A percentile compares a stretch with the other conserved stretches of the same genome.
These are phyloP conservation scores for Eubucco bourcierii DNA, from an alignment of 2,113 vertebrate species.

Conservation along the genomic window DNA sequence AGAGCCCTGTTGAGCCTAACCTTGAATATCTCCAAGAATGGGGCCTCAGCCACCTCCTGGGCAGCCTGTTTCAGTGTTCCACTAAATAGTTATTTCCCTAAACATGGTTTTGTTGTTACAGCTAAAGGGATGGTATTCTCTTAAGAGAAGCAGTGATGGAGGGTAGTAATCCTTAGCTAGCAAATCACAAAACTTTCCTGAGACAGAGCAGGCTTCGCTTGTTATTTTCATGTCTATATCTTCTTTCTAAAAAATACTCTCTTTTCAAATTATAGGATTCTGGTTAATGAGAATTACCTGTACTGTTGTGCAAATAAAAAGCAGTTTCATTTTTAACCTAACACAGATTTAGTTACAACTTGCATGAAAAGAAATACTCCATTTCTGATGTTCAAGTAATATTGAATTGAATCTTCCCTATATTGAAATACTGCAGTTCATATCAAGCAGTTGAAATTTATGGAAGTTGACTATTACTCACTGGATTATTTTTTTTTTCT, in stretches of 20 bases:
- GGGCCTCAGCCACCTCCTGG: too few relatives aligned
- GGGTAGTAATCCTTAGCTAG: background rate
- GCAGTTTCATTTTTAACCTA: background rate
- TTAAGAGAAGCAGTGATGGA: background rate
- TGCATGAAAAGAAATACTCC: background rate
- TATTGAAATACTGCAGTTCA: background rate
- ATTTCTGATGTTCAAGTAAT: background rate
- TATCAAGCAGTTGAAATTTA: background rate
- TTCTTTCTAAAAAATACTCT: background rate
- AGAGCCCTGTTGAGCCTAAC: too few relatives aligned
- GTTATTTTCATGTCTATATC: background rate
- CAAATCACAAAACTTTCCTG: background rate
- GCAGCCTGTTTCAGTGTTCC: too few relatives aligned
- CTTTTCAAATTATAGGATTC: background rate
- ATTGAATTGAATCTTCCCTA: background rate
- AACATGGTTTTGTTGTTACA: background rate
- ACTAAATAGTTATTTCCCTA: background rate
- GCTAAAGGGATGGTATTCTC: background rate
- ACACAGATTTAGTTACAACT: background rate
- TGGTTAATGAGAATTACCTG: background rate
- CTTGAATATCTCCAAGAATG: too few relatives aligned
- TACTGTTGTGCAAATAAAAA: background rate
- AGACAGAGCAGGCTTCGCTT: background rate
- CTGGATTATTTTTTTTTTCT: background rate
- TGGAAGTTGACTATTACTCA: background rate